Evolutionary conservation across 1,140 invertebrate species (phyloP).

Genomic region (Drosophila takahashii): DNA sequence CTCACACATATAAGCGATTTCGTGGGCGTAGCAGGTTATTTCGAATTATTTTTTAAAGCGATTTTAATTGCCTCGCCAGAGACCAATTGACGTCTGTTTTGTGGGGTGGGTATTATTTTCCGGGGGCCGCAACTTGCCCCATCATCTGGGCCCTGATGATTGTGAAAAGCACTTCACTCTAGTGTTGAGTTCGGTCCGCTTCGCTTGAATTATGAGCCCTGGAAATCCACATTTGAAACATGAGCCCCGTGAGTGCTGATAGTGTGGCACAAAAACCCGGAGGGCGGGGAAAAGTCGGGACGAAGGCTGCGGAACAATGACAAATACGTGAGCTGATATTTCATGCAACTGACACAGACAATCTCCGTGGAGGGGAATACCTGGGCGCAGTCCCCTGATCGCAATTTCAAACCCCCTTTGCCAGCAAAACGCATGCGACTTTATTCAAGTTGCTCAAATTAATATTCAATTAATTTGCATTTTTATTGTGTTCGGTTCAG

Average conservation of each 20-base stretch:
- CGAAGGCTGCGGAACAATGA: constrained; percentile 41
- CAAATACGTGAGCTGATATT: constrained; percentile 53
- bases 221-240: constrained; percentile 61
- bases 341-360: constrained; percentile 12
- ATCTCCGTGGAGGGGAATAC: constrained; percentile 26
- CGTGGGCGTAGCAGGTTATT: constrained; percentile 50
- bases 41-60: constrained; percentile 50
- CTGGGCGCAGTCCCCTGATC: constrained; percentile 10
- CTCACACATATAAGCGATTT: constrained; percentile 36
- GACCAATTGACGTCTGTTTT: constrained; percentile 64
- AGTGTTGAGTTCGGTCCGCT: constrained; percentile 26
- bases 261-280: constrained; percentile 29
- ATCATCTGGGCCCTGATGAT: constrained; percentile 44
- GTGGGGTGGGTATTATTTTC: neutral
- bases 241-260: constrained; percentile 74
- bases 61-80: constrained; percentile 68
- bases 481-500: constrained; percentile 56
- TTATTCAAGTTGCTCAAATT: constrained; percentile 66
- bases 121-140: constrained; percentile 34
- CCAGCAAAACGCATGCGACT: constrained; percentile 25
- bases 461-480: constrained; percentile 80
- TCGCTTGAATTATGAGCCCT: constrained; percentile 32
- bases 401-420: neutral
- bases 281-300: neutral
- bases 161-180: constrained; percentile 65